Base-by-base conservation (phyloP, 2,113 vertebrate species). In the Pelecanoides urinatrix region DNA sequence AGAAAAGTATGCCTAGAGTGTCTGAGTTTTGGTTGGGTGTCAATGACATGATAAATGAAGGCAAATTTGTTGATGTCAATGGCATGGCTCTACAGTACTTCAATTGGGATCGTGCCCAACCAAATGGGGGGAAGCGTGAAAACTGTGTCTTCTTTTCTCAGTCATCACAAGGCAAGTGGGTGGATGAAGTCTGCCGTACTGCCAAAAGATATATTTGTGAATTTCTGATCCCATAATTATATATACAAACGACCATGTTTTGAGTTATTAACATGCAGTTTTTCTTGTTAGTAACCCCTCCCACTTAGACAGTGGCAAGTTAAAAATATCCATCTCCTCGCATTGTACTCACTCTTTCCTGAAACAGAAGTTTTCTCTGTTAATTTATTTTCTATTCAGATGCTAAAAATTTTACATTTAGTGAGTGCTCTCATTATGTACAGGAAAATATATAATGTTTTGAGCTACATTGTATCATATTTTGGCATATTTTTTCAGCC, bases 151-250 rank as follows among this genome's bases (percentile, higher is more conserved):
- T 98, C 6, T 97, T 99, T 27, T 99, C 99, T 21, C 98, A 99
- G 78, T 85, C 97, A 16, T 97, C 99, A 63, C 99, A 99, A 94
- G 99, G 99, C 81, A 99, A 99, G 96, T 99, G 99, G 99, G 98
- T 96, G 4, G 99, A 99, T 6, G 99, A 99, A 92, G 98, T 98
- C 68, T 99, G 99, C 78, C 98, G 99, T 67, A 98, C 98, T 40
- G 98, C 98, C 95, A 99, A 99, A 94, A 99, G 98, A 92, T 99
- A 99, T 82, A 98, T 99, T 66, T 99, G 99, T 80, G 99, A 99
- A 97, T 99, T 99, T 81, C 97, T 99, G 74, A 99, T 99, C 95
- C 99, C 99, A 7, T 99, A 98, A 78, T 13, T 38, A 16, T 30
- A 23, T 6, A 23, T 34, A 47, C 14, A 68, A 34, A 44, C 27